Base-by-base conservation (phyloP, 2,113 vertebrate species). In the Thermophis baileyi region DNA sequence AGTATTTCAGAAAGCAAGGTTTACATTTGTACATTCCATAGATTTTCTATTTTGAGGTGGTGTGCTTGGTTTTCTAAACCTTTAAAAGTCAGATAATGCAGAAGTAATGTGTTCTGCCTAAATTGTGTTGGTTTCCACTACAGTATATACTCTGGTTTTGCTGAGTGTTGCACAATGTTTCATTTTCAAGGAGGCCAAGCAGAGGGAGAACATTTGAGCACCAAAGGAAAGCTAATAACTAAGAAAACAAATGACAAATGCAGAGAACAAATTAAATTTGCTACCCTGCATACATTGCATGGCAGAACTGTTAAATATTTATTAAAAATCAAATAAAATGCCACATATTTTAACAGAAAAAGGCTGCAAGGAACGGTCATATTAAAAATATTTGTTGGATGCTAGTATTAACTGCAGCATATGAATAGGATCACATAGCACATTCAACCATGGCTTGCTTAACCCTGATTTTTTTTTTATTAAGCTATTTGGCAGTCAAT, bases 131-230 rank as follows among this genome's bases (percentile, higher is more conserved):
- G 50, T n/a, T 93, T 91, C 18, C 35, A 44, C 18, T 81, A 4
- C n/a, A n/a, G n/a, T 47, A 63, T 53, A 74, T 87, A 88, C 46
- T 35, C 85, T 30, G 35, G 74, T 30, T 47, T 87, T 54, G 24
- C 40, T 69, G 89, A 93, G 27, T 49, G 69, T 93, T 90, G 85
- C 50, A 90, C 57, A 93, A 90, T 54, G 14, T 69, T 87, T n/a
- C 30, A 25, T 35, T 90, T 90, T 87, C 35, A 90, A 90, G 47
- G 46, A 90, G 46, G 89, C 92, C 92, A 90, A 93, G 81, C 54
- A 90, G 18, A 87, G 89, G 24, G 89, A 30, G 49, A 54, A 30
- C 16, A 47, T 69, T 88, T 44, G 92, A 69, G 9, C 47, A 69
- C 47, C 53, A 63, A 93, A 90, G 24, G 57, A 90, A 86, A 93